phyloP scores from a whole-genome alignment of 2,888 invertebrate genomes.

The Pyrgus malvae region DNA sequence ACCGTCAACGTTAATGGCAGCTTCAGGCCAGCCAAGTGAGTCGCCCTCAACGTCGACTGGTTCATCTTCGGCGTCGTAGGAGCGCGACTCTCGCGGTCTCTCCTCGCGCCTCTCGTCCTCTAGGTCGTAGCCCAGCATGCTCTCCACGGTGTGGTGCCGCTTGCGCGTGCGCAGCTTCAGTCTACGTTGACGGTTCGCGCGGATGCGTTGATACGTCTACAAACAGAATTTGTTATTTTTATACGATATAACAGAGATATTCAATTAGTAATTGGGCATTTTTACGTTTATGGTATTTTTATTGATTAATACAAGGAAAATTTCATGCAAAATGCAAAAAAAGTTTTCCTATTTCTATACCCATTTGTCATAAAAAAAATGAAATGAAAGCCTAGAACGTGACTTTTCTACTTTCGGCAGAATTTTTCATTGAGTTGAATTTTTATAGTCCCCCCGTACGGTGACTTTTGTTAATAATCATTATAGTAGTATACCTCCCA shows the following conservation, averaged over 20 bases:
- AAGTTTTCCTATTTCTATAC: no score
- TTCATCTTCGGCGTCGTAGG: conserved; percentile 75
- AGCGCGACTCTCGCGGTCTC: conserved; percentile 58
- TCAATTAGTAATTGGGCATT: no score
- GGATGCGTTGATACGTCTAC: conserved; percentile 76
- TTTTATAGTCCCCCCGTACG: no score
- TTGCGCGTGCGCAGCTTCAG: conserved; percentile 76
- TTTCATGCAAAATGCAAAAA: no score
- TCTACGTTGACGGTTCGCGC: conserved; percentile 76
- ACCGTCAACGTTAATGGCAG: conserved; percentile 69
- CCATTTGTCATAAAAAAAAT: no score
- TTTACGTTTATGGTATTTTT: no score
- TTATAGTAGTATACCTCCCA: conserved; percentile 62
- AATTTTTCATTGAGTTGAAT: no score
- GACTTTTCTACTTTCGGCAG: no score
- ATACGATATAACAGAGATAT: no score
- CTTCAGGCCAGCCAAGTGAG: conserved; percentile 76
- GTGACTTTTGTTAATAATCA: background rate
- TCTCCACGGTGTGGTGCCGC: conserved; percentile 79
- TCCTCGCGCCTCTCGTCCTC: conserved; percentile 74
- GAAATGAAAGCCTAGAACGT: no score
- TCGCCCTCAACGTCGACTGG: conserved; percentile 78
- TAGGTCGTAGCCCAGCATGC: conserved; percentile 76
- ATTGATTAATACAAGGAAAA: no score
- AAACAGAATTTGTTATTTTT: background rate